Conservation (phyloP, 2,113 vertebrate genomes). For the Columba livia region DNA sequence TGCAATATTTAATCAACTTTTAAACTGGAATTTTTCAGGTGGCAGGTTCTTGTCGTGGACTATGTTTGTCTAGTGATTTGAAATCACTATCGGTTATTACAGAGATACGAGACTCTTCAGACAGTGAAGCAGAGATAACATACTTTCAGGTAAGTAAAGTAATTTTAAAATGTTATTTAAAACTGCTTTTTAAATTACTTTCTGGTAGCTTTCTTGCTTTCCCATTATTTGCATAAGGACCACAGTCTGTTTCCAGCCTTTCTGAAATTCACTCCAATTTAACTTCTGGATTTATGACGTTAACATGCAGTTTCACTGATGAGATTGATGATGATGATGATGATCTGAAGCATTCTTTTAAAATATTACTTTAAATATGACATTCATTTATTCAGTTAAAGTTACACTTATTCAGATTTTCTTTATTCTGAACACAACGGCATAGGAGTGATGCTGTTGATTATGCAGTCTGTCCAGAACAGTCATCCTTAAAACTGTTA, state of each 20-base stretch:
- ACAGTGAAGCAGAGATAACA: conserved; percentile 78
- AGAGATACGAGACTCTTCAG: conserved; percentile 75
- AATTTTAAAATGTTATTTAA: background rate
- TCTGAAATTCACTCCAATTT: background rate
- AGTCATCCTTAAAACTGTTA: background rate
- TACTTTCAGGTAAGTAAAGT: conserved; percentile 85
- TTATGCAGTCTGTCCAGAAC: background rate
- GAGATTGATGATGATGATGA: background rate
- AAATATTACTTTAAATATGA: background rate
- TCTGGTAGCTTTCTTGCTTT: background rate
- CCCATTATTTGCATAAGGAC: background rate
- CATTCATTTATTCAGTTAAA: background rate
- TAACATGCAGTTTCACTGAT: background rate
- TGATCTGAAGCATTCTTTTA: background rate
- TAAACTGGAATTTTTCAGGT: conserved; percentile 75
- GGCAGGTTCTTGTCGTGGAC: conserved; percentile 85
- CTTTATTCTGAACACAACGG: background rate
- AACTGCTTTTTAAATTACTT: background rate
- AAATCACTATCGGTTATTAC: conserved; percentile 91
- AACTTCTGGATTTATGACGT: background rate
- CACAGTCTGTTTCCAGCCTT: background rate
- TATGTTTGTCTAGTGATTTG: conserved; percentile 93
- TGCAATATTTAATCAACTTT: background rate
- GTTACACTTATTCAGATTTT: background rate
- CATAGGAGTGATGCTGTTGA: background rate